Evolutionary conservation across 2,888 invertebrate species (phyloP).

Genomic region (Tetrapedia diversipes): DNA sequence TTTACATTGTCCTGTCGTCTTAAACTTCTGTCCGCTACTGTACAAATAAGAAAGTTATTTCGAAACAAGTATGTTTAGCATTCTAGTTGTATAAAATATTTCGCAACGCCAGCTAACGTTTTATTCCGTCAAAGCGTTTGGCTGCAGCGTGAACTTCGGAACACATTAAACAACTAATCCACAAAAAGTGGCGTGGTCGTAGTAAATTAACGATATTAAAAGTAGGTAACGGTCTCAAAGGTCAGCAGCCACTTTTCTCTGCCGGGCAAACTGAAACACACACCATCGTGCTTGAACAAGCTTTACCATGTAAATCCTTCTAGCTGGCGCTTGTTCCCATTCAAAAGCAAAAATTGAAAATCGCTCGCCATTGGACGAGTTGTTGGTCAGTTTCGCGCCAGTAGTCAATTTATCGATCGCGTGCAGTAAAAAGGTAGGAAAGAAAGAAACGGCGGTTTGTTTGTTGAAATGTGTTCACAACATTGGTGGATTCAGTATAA

Average conservation of each 20-base stretch:
- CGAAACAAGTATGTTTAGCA: too few species aligned
- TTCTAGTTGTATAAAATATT: background rate
- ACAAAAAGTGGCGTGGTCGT: background rate
- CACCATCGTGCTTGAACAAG: background rate
- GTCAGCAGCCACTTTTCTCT: background rate
- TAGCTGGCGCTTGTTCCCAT: background rate
- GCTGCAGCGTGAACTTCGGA: background rate
- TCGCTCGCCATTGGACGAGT: conserved; percentile 10
- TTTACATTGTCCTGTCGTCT: too few species aligned
- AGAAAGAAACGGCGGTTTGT: background rate
- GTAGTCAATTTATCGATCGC: conserved; percentile 16
- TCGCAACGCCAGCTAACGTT: background rate
- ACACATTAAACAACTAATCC: background rate
- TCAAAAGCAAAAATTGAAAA: conserved; percentile 38
- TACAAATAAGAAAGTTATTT: too few species aligned
- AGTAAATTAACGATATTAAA: conserved; percentile 32
- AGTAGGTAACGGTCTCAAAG: conserved; percentile 5
- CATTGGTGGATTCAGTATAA: too few species aligned
- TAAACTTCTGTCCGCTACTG: too few species aligned
- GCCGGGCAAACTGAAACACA: background rate
- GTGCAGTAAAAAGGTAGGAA: background rate
- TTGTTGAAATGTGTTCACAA: too few species aligned
- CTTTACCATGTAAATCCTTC: conserved; percentile 33
- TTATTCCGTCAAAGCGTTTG: too few species aligned
- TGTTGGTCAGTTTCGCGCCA: conserved; percentile 29